Evolutionary conservation across 2,888 invertebrate genomes (phyloP), one percentile per base, ranked within the genome.

Genomic region (Harpalus rufipes): DNA sequence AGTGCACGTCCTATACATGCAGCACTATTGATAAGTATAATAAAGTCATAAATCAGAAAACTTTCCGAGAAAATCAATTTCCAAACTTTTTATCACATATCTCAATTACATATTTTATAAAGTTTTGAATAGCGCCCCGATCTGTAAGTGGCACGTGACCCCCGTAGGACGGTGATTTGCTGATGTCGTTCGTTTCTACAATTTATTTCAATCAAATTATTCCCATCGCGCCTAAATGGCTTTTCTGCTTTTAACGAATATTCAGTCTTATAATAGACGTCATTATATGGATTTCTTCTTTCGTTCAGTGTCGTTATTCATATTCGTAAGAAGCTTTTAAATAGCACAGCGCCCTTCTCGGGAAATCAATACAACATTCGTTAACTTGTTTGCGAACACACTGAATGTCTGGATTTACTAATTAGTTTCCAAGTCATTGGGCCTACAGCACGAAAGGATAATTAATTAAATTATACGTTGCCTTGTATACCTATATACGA

Each of bases 101-200:
- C 82, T 82, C 82, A 82, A 82, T 82, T 82, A 82, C 82, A 82
- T 82, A 82, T 82, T 82, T 82, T 82, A 72, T 72, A 68, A 82
- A 82, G 72, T 72, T 81, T 81, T 81, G 59, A 81, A 80, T 59
- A 44, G 82, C 56, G 39, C 68, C 68, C 41, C 41, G 68, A 32
- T 68, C 68, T 68, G 68, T 68, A 68, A 68, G 32, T 68, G 68
- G 68, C 68, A 68, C 68, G 68, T 68, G 68, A 68, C 68, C 41
- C 32, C 68, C 68, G 68, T 68, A 68, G 32, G 25, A 68, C 32
- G n/a, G 39, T 68, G 68, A 68, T 68, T 68, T 68, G 68, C 68
- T 14, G 39, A 68, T 39, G 68, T 39, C 68, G 39, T 68, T 39
- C 68, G 39, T 68, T 68, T 68, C 68, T 68, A 25, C 68, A 68